Base-by-base conservation (phyloP, 2,888 invertebrate species). In the Parnassius glacialis region DNA sequence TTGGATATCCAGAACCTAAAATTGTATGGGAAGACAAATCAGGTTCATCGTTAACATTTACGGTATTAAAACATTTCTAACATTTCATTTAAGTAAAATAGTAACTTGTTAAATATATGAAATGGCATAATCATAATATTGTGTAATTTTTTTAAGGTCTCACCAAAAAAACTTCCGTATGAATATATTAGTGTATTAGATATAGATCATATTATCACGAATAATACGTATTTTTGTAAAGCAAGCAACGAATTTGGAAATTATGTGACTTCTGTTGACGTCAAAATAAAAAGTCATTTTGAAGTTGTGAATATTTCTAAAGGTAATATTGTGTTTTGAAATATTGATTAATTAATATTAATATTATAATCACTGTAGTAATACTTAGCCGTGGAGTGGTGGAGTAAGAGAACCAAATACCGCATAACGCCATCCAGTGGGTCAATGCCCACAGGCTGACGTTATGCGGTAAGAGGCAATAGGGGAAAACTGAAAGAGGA, bases 1-100 rank as follows among this genome's bases (percentile, higher is more conserved):
- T 41, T 25, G 68, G 64, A 34, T 58, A 48, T n/a, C 68, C 69
- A 11, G 45, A 54, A 57, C 66, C 69, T 10, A 52, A 63, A 10
- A 64, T 66, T 43, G 50, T 10, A 58, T 69, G 69, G 69, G 41
- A 57, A 51, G 62, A 66, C 55, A 53, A 51, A 11, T 34, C 42
- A 5, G 65, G 64, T 16, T 20, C 13, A 9, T 16, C 20, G 3
- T 34, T 64, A 25, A 34, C 41, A 5, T 56, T 59, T 12, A 60
- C 53, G 61, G 68, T 64, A 58, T 42, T 25, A 42, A 3, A 12
- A 25, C 5, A 25, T 25, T 25, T 3, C 0, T 25, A 5, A 5
- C 25, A 25, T 25, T 25, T 25, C 0, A 5, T 25, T 25, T 25
- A 5, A 25, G 5, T 25, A 25, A 25, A 25, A 25, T 25, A 25